Conservation (phyloP, 2,113 vertebrate species). For the Bombycilla garrulus region DNA sequence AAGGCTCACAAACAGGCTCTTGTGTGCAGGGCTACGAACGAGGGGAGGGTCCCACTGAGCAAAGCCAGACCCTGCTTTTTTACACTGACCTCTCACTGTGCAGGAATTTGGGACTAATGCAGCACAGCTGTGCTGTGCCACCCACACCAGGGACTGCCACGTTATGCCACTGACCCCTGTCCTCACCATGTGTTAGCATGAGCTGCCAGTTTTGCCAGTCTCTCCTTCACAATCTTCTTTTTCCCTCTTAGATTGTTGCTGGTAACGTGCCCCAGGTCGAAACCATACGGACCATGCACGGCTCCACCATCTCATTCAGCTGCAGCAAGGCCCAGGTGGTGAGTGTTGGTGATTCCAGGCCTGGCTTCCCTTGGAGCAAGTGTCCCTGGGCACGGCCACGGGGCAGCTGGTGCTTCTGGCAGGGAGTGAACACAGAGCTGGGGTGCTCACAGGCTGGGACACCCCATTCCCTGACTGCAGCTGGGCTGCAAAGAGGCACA, state of each 20-base stretch:
- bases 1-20: not conserved
- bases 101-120: not conserved
- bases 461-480: not conserved
- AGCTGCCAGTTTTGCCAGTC: not conserved
- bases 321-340: conserved; percentile 83
- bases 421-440: not conserved
- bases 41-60: not conserved
- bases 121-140: not conserved
- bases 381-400: not conserved
- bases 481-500: not conserved
- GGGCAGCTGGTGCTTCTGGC: not conserved
- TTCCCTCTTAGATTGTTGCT: conserved; percentile 62
- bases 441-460: not conserved
- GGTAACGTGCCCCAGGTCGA: conserved; percentile 64
- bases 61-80: not conserved
- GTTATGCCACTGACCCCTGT: not conserved
- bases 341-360: conserved; percentile 41
- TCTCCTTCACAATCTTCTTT: not conserved
- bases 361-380: not conserved
- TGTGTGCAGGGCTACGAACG: not conserved
- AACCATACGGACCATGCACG: conserved; percentile 80
- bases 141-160: not conserved
- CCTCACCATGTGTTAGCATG: not conserved
- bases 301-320: conserved; percentile 78
- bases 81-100: not conserved